phyloP scores from a whole-genome alignment of 2,888 invertebrate genomes.

The Rhamphomyia laevipes region DNA sequence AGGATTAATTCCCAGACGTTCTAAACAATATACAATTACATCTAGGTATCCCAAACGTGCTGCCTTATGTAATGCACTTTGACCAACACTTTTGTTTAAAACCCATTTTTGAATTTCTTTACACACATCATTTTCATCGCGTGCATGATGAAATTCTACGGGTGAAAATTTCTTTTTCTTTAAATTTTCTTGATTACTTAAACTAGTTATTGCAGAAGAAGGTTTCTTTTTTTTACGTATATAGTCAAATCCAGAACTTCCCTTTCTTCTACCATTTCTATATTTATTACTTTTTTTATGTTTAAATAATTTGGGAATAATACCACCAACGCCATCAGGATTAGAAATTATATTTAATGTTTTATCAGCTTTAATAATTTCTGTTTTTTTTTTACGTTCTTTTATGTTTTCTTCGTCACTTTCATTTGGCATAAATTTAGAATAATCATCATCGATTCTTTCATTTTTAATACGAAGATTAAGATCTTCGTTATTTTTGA shows the following conservation, averaged over 20 bases:
- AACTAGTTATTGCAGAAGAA: constrained; percentile 38
- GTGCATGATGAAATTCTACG: constrained; percentile 13
- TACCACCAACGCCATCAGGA: too few relatives aligned
- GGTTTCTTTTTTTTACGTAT: constrained; percentile 79
- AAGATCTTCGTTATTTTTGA: too few relatives aligned
- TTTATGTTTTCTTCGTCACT: too few relatives aligned
- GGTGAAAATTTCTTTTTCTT: constrained; percentile 34
- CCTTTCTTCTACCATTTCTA: constrained; percentile 27
- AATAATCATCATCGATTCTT: too few relatives aligned
- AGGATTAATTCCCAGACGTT: constrained; percentile 69
- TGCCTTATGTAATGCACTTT: constrained; percentile 84
- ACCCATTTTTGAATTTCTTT: constrained; percentile 84
- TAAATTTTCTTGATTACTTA: constrained; percentile 30
- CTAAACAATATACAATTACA: constrained; percentile 80
- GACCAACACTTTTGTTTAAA: constrained; percentile 87
- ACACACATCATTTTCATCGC: constrained; percentile 53
- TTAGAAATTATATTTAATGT: too few relatives aligned
- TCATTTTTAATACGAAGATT: too few relatives aligned
- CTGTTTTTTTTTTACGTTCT: too few relatives aligned
- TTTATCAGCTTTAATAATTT: too few relatives aligned
- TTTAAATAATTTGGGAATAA: constrained; percentile 6
- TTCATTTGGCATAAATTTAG: too few relatives aligned
- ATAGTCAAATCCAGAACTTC: constrained; percentile 59
- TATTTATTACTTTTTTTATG: constrained; percentile 24
- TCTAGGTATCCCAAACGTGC: constrained; percentile 82